Base-by-base conservation (phyloP, 1,140 invertebrate genomes). In the Drosophila insularis region DNA sequence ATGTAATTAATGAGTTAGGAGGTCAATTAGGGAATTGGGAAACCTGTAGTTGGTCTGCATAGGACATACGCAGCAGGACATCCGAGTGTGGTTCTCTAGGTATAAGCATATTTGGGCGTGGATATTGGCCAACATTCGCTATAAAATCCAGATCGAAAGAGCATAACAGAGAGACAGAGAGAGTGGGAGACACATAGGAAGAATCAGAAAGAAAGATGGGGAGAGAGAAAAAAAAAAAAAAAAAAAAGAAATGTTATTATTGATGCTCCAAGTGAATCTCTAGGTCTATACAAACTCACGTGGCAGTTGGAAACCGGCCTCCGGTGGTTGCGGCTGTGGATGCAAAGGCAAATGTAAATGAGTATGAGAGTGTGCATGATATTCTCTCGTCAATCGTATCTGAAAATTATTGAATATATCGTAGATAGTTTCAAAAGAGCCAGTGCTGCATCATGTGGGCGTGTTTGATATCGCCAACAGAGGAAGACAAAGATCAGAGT, bases 291-390 rank as follows among this genome's bases (percentile, higher is more conserved):
- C 91, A 92, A 92, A 92, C 91, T 92, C 91, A 92, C 91, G 91
- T 92, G 91, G 91, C 84, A 92, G 91, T 91, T 92, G 91, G 90
- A 92, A 92, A 91, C 91, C 91, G 89, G 95, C 95, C 90, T 95
- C 95, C 75, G 93, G 93, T 84, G 93, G 94, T 92, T 97, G 96
- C 93, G 96, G 96, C 91, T 95, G 96, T 93, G 97, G 96, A 91
- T 91, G 90, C 90, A 97, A 94, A 93, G 97, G 97, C 90, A 97
- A 95, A 94, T 97, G 97, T 78, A 96, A 96, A 94, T 98, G 97
- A 81, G 97, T 96, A 93, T 98, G 97, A 79, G 96, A 94, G 84
- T 94, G 94, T 91, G 90, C 90, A 68, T 92, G 90, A 91, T 90
- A 92, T 91, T 92, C 91, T 90, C 91, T 91, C 84, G 91, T 91